Evolutionary conservation across 2,113 vertebrate genomes (phyloP).

Genomic region (Eleginops maclovinus): DNA sequence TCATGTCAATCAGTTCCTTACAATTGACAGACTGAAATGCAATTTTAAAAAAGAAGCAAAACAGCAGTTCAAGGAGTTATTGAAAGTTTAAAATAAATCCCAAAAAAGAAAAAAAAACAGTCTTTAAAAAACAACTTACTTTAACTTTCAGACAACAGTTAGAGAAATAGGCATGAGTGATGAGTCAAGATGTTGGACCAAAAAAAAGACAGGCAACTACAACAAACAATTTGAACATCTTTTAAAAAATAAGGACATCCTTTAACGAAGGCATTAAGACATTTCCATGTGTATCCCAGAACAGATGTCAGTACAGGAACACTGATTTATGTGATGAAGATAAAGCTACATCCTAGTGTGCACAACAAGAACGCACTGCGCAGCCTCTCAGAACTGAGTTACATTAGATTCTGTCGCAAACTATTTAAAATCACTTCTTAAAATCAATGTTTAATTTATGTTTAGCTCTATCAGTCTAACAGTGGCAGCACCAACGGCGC

Average conservation of each 20-base stretch:
- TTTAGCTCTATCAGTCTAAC: conserved; percentile 4
- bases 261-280: conserved; percentile 54
- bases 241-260: not conserved
- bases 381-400: not conserved
- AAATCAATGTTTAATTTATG: not conserved
- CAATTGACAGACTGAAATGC: conserved; percentile 38
- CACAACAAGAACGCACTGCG: not conserved
- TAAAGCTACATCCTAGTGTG: conserved; percentile 12
- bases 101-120: conserved; percentile 12
- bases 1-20: conserved; percentile 23
- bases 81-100: conserved; percentile 42
- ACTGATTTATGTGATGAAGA: conserved; percentile 7
- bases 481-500: conserved; percentile 9
- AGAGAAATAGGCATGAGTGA: conserved; percentile 8
- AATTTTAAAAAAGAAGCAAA: conserved; percentile 1
- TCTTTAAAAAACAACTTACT: conserved; percentile 16
- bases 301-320: conserved; percentile 15
- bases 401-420: conserved; percentile 11
- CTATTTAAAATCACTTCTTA: not conserved
- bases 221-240: conserved; percentile 1
- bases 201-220: not conserved
- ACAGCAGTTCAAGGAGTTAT: conserved; percentile 27
- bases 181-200: not conserved
- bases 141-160: conserved; percentile 16
- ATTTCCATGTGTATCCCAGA: conserved; percentile 30